Base-by-base conservation (phyloP, 2,888 invertebrate genomes). In the Diarsia dahlii region DNA sequence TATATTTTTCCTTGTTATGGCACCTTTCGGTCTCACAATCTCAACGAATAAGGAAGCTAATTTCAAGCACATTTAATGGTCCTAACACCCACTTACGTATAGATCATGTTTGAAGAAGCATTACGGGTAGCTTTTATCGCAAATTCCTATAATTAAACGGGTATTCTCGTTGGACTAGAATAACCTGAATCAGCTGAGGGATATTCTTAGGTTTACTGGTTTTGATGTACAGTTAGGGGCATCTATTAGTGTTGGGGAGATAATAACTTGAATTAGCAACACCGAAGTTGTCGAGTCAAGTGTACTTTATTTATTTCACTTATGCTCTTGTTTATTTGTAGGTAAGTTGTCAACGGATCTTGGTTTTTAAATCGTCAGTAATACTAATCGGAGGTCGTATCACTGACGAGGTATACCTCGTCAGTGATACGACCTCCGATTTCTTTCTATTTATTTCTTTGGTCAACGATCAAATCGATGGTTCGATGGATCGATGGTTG, bases 131-230 rank as follows among this genome's bases (percentile, higher is more conserved):
- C 45, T 67, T 84, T 75, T 66, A 82, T 72, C 64, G 54, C 75
- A 50, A 80, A 84, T 72, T 72, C 71, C 62, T 82, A 75, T 75
- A 75, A 70, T 75, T 84, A 84, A 72, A 82, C 69, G 58, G 58
- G 54, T 73, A 63, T 83, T 46, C 75, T 75, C n/a, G 82, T 71
- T 70, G 9, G 28, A 80, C 81, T 5, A 64, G 84, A 76, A 80
- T 64, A 84, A 84, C 84, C 34, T 70, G 82, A 67, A 66, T 54
- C 28, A 64, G 56, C 66, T 52, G 70, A 65, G 71, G 60, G 80
- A 70, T 62, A 78, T 84, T 72, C 63, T 80, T 62, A 60, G 50
- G n/a, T 64, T 52, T 67, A 73, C 84, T 73, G 52, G 70, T 75
- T 75, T 74, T 72, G 15, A 60, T 72, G 48, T 84, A 80, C 82